phyloP scores from a whole-genome alignment of 2,888 invertebrate genomes.

The Archips xylosteana region DNA sequence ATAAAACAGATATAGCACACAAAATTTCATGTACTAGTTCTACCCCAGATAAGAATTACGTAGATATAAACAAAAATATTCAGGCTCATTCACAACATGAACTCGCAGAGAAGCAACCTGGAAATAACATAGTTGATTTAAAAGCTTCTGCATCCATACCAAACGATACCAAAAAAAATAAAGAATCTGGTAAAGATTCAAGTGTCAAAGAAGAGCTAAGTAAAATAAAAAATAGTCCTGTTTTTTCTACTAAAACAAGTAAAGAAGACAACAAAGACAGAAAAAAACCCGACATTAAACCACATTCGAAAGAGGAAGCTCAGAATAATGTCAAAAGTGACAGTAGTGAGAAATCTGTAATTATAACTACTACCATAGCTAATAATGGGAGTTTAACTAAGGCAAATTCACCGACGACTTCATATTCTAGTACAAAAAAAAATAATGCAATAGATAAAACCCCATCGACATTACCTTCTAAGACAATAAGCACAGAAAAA shows the following conservation, averaged over 20 bases:
- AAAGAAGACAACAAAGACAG: not conserved
- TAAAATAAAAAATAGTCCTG: not conserved
- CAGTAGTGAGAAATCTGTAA: not conserved
- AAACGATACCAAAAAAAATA: not conserved
- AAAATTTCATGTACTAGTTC: slow-evolving; percentile 36
- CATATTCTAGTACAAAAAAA: slow-evolving; percentile 21
- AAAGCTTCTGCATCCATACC: not conserved
- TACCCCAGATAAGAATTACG: slow-evolving; percentile 2
- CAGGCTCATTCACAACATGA: not conserved
- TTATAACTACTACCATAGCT: not conserved
- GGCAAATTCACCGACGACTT: not conserved
- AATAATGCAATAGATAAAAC: slow-evolving; percentile 10
- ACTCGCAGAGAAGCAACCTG: not conserved
- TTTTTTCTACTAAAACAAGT: not conserved
- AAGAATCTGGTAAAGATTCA: not conserved
- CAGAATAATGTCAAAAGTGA: not conserved
- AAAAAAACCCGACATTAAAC: not conserved
- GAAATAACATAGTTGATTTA: slow-evolving; percentile 1
- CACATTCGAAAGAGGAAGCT: not conserved
- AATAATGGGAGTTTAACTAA: not conserved
- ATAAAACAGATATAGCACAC: not conserved
- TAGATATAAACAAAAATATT: slow-evolving; percentile 33
- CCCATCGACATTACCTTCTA: not conserved
- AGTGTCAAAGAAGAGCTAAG: not conserved
- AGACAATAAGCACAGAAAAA: slow-evolving; percentile 43